Evolutionary conservation across 2,797 vertebrate genomes (phyloP), one percentile per base, ranked within the genome.

Genomic region (Synanceia verrucosa): DNA sequence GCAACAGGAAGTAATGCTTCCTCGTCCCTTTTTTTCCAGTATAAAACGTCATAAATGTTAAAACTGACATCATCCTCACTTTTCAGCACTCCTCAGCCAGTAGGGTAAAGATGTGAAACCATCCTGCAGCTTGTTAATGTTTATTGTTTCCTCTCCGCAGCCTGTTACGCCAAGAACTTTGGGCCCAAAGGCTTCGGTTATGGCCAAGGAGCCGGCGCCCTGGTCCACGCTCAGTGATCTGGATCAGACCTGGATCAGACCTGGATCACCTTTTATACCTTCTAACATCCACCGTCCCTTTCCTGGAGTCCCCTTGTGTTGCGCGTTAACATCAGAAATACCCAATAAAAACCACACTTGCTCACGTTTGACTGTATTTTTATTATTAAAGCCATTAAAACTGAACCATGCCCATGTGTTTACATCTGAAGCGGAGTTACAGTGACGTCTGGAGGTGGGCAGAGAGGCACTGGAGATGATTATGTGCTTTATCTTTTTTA

Each of bases 161-260:
- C 95, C 33, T 99, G 97, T 75, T 99, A 99, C 0, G 97, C 96
- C 6, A 99, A 98, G 95, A 98, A 96, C 93, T 99, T 98, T 26
- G 97, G 97, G 31, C 97, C 97, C 26, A 99, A 99, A 86, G 97
- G 97, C 18, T 97, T 99, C 46, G 97, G 97, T 21, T 99, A 96
- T 0, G 97, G 97, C 60, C 97, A 99, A 70, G 97, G 97, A 64
- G 97, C 97, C 0, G 97, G 97, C 0, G 97, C 97, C 31, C 95
- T 99, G 0, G 95, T 97, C 59, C 97, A 99, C 0, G 95, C 97
- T 51, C 94, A 96, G 91, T 99, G 90, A 96, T 19, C n/a, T n/a
- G 65, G 24, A 31, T 2, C 11, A 10, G 4, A n/a, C n/a, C 58
- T 16, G 53, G 58, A 73, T 9, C 41, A 9, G 19, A 47, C 57